These are phyloP conservation scores for Luffia ferchaultella DNA, from an alignment of 2,888 invertebrate species.

Conservation along the genomic window DNA sequence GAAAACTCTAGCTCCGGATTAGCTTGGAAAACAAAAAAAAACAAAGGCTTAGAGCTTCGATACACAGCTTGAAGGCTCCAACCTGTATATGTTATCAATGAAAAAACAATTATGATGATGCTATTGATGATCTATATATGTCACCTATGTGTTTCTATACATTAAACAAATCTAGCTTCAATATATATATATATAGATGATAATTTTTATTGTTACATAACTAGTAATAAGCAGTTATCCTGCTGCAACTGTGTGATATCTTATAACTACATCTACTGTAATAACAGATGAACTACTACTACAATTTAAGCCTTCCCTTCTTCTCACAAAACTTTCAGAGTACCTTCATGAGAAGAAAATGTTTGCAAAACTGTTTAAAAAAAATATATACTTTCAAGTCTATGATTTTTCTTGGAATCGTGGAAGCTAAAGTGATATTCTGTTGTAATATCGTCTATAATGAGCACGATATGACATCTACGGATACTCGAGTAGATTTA, in stretches of 20 bases:
- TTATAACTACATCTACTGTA: slow-evolving; percentile 53
- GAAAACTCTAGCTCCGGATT: too few relatives aligned
- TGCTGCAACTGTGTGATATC: slow-evolving; percentile 30
- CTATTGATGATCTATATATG: not conserved
- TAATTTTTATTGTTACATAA: too few relatives aligned
- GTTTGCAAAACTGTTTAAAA: slow-evolving; percentile 60
- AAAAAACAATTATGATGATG: not conserved
- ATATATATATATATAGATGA: too few relatives aligned
- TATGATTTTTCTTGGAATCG: too few relatives aligned
- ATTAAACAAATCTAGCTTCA: not conserved
- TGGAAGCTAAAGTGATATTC: not conserved
- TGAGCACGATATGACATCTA: too few relatives aligned
- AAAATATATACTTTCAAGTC: not conserved
- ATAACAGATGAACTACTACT: slow-evolving; percentile 6
- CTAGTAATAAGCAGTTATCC: slow-evolving; percentile 29
- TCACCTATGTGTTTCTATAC: not conserved
- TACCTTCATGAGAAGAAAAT: slow-evolving; percentile 64
- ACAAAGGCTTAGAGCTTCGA: not conserved
- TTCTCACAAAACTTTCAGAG: slow-evolving; percentile 61
- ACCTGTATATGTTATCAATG: not conserved
- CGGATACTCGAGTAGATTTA: not conserved
- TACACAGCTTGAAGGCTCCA: not conserved
- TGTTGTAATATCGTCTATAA: too few relatives aligned
- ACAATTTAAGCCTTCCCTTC: slow-evolving; percentile 47
- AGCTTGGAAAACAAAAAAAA: too few relatives aligned